Base-by-base conservation (phyloP, 1,140 invertebrate genomes). In the Lethrus apterus region DNA sequence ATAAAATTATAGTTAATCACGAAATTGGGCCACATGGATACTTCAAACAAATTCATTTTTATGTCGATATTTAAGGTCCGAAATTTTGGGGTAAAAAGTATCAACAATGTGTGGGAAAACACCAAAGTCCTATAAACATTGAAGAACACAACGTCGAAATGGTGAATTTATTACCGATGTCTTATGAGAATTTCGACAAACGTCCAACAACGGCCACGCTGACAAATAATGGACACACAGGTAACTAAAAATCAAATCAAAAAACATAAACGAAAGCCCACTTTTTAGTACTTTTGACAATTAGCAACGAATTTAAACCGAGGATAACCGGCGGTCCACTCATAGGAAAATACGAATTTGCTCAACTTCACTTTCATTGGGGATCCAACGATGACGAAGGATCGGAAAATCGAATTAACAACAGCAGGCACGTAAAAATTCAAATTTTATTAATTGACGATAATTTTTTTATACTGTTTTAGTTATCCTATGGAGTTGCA, bases 401-500 rank as follows among this genome's bases (percentile, higher is more conserved):
- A 18, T 92, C 89, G 1, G 93, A 97, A 68, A 91, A 93, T 70
- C 76, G 76, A 15, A 83, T 96, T 13, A 86, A 91, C 46, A 80
- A 81, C 54, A 67, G 66, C 21, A 75, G 72, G 74, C 74, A 61
- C 51, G 17, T 47, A 29, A n/a, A n/a, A n/a, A n/a, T n/a, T n/a
- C n/a, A 29, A 29, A 29, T 29, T 29, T n/a, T 29, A 8, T 29
- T 29, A 29, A 7, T 8, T 29, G 24, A 8, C n/a, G 24, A 29
- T 8, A 29, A 29, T 29, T 29, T 29, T 8, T 29, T n/a, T 29
- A 29, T 29, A 29, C n/a, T n/a, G 70, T 62, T 70, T 54, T 52
- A 81, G 79, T 56, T 84, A 76, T 60, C 78, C 85, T 1, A 80
- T 87, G 71, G 84, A 93, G 67, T 64, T 92, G 2, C 89, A 93